A percentile compares a stretch with the other conserved stretches of the same genome.
Evolutionary conservation across 2,797 vertebrate genomes (phyloP).

Genomic region (Thunnus albacares): DNA sequence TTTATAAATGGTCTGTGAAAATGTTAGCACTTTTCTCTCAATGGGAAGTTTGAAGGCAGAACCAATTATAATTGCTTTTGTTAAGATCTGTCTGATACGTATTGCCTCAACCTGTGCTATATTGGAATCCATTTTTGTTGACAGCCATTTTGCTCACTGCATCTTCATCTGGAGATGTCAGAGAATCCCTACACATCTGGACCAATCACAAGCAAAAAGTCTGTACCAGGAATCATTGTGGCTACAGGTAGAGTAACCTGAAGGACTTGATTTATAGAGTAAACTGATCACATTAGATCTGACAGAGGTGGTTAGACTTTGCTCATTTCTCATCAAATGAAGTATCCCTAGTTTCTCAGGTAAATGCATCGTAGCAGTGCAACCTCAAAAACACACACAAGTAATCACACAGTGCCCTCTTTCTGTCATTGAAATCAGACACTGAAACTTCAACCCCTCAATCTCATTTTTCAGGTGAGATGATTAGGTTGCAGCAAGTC

Average conservation of each 20-base stretch:
- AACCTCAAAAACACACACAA: slow-evolving; percentile 36
- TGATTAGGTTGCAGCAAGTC: slow-evolving; percentile 52
- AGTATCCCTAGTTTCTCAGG: slow-evolving; percentile 34
- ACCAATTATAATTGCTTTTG: slow-evolving; percentile 66
- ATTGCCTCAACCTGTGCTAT: slow-evolving; percentile 58
- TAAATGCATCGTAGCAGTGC: slow-evolving; percentile 36
- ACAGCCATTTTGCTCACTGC: slow-evolving; percentile 96
- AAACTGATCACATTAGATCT: slow-evolving; percentile 30
- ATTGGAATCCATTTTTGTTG: slow-evolving; percentile 62
- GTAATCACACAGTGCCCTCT: slow-evolving; percentile 58
- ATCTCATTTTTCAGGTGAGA: slow-evolving; percentile 51
- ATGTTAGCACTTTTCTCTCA: slow-evolving; percentile 67
- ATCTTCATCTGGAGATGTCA: slow-evolving; percentile 95
- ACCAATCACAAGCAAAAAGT: slow-evolving; percentile 94
- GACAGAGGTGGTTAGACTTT: slow-evolving; percentile 20
- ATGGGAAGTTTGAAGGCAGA: slow-evolving; percentile 63
- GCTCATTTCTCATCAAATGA: slow-evolving; percentile 12
- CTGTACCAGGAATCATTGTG: slow-evolving; percentile 94
- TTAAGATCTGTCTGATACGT: slow-evolving; percentile 65
- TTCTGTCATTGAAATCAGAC: slow-evolving; percentile 66
- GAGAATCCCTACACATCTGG: slow-evolving; percentile 97
- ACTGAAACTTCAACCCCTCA: slow-evolving; percentile 38
- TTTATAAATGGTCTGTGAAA: slow-evolving; percentile 73
- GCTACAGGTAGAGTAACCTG: slow-evolving; percentile 89
- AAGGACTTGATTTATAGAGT: slow-evolving; percentile 33